These are phyloP conservation scores for Hephaestus fuliginosus DNA, from an alignment of 2,797 vertebrate genomes.

Conservation along the genomic window DNA sequence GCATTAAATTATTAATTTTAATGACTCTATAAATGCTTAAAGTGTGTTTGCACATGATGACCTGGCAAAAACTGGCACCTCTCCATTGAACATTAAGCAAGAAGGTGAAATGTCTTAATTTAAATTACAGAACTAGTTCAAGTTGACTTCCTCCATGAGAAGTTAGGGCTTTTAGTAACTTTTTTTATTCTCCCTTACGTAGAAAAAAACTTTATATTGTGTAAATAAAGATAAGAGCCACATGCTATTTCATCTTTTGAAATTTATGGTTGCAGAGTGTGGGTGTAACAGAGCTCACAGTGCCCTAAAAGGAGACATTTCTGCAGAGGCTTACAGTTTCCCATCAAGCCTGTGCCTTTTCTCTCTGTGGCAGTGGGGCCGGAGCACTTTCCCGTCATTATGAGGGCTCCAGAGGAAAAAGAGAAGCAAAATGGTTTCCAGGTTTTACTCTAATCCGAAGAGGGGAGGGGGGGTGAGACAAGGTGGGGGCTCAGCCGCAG, in stretches of 20 bases:
- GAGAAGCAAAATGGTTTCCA: conserved; percentile 81
- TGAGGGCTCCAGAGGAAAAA: conserved; percentile 67
- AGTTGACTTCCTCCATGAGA: conserved; percentile 42
- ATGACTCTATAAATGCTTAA: background rate
- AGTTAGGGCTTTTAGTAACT: conserved; percentile 31
- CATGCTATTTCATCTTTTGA: conserved; percentile 66
- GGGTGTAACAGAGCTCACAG: conserved; percentile 64
- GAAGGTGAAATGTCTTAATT: conserved; percentile 9
- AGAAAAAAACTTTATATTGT: conserved; percentile 62
- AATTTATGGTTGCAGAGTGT: conserved; percentile 70
- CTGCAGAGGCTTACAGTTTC: conserved; percentile 69
- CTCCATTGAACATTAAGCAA: background rate
- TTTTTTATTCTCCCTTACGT: conserved; percentile 44
- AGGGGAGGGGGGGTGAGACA: conserved; percentile 19
- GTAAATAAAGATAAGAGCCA: conserved; percentile 74
- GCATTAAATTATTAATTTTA: background rate
- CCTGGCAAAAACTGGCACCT: conserved; percentile 13
- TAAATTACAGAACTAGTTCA: conserved; percentile 20
- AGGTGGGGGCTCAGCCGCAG: conserved; percentile 40
- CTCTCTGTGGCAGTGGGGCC: conserved; percentile 63
- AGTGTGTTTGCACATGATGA: background rate
- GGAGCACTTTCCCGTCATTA: conserved; percentile 80
- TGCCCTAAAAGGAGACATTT: conserved; percentile 79
- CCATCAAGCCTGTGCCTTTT: conserved; percentile 68
- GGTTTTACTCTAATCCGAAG: conserved; percentile 75